A percentile compares a stretch with the other conserved stretches of the same genome.
Conservation (phyloP, 2,797 vertebrate genomes). For the Spea hammondii region DNA sequence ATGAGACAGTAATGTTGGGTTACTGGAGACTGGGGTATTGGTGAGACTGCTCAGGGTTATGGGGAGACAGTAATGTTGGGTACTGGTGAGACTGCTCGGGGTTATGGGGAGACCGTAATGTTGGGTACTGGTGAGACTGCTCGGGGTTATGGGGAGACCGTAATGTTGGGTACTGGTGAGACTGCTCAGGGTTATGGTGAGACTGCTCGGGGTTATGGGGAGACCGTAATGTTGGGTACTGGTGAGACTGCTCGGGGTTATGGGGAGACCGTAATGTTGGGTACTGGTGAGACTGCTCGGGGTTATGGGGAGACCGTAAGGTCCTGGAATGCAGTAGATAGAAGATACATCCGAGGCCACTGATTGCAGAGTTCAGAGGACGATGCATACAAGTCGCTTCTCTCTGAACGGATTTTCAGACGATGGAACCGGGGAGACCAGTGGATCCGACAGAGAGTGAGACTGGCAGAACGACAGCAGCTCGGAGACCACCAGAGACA, state of each 20-base stretch:
- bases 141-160: no score
- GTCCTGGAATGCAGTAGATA: neutral
- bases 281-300: no score
- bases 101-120: no score
- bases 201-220: neutral
- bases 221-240: no score
- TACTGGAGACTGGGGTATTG: neutral
- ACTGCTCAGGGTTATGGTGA: neutral
- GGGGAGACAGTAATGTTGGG: no score
- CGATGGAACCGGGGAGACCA: conserved; percentile 54
- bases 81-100: no score
- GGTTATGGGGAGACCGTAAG: neutral
- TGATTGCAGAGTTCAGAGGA: conserved; percentile 23
- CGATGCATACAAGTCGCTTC: conserved; percentile 33
- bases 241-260: neutral
- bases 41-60: neutral
- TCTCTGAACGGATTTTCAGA: conserved; percentile 51
- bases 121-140: no score
- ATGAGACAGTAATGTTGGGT: no score
- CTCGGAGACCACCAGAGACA: conserved; percentile 80
- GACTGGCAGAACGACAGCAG: conserved; percentile 77
- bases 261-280: neutral
- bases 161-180: no score
- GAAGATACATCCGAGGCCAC: neutral
- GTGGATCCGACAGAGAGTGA: conserved; percentile 75